A percentile compares a stretch with the other conserved stretches of the same genome.
Evolutionary conservation across 2,797 vertebrate species (phyloP).

Genomic region (Smutsia gigantea): DNA sequence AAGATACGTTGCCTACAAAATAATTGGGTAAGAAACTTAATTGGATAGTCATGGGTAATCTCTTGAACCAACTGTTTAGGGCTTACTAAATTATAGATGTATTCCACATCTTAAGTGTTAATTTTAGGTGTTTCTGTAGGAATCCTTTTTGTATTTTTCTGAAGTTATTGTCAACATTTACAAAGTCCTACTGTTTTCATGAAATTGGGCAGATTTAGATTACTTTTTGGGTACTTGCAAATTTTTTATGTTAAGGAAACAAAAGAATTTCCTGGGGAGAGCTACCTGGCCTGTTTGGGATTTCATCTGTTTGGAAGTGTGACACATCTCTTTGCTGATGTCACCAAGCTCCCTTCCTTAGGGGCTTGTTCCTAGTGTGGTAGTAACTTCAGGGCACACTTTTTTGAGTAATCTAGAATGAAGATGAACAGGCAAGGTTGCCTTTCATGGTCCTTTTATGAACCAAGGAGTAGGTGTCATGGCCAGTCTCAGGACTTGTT

Average conservation of each 20-base stretch:
- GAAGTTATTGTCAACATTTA: conserved; percentile 52
- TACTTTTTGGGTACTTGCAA: conserved; percentile 8
- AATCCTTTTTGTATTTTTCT: conserved; percentile 53
- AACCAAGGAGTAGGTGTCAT: background rate
- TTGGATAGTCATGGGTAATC: conserved; percentile 1
- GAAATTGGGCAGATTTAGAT: conserved; percentile 26
- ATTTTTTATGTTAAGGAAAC: conserved; percentile 43
- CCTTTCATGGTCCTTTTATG: background rate
- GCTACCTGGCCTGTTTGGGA: background rate
- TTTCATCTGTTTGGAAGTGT: background rate
- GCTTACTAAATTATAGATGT: conserved; percentile 5
- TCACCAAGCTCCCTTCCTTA: background rate
- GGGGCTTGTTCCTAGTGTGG: background rate
- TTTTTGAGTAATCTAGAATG: background rate
- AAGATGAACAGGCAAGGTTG: background rate
- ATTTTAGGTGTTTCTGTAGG: conserved; percentile 46
- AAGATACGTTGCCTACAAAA: conserved; percentile 36
- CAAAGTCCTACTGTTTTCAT: background rate
- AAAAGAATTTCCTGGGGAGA: background rate
- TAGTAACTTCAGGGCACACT: background rate
- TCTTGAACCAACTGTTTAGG: conserved; percentile 45
- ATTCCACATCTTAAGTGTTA: conserved; percentile 34
- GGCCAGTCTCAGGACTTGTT: background rate
- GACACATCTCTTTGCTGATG: background rate
- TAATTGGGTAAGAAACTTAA: conserved; percentile 49